These are phyloP conservation scores for Mionectes olivaceus DNA, from an alignment of 2,797 vertebrate species.

Conservation along the genomic window DNA sequence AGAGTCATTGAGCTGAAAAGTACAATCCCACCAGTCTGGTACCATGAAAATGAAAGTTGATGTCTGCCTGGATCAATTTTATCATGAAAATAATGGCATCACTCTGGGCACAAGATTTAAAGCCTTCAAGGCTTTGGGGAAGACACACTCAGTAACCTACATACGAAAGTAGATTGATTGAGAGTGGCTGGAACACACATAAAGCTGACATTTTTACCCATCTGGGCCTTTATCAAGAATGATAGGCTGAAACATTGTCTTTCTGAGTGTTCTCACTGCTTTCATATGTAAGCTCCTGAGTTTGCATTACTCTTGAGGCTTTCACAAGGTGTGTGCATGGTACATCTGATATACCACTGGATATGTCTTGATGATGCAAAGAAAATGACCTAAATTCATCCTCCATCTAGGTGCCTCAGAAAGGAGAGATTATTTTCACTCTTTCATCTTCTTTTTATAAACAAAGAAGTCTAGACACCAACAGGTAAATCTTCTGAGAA, in stretches of 20 bases:
- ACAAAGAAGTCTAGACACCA: not conserved
- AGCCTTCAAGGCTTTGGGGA: conserved; percentile 35
- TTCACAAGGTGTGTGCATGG: not conserved
- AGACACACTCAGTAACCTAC: conserved; percentile 49
- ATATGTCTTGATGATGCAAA: not conserved
- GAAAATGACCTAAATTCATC: not conserved
- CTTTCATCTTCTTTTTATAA: not conserved
- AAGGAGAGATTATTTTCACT: not conserved
- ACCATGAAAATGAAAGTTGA: conserved; percentile 63
- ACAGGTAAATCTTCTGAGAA: not conserved
- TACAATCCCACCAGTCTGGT: conserved; percentile 65
- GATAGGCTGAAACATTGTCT: conserved; percentile 30
- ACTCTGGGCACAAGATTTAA: conserved; percentile 35
- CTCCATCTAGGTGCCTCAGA: not conserved
- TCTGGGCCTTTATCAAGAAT: conserved; percentile 18
- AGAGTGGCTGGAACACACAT: conserved; percentile 31
- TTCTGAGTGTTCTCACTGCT: conserved; percentile 4
- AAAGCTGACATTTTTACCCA: conserved; percentile 32
- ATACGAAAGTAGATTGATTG: conserved; percentile 26
- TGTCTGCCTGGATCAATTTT: conserved; percentile 57
- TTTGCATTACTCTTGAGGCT: conserved; percentile 20
- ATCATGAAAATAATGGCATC: conserved; percentile 36
- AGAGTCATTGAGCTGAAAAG: conserved; percentile 64
- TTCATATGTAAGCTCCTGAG: conserved; percentile 26
- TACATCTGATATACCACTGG: not conserved